Percentiles rank a stretch among this genome's conserved stretches.
Conservation (phyloP, 2,113 vertebrate species). For the Dascyllus trimaculatus region DNA sequence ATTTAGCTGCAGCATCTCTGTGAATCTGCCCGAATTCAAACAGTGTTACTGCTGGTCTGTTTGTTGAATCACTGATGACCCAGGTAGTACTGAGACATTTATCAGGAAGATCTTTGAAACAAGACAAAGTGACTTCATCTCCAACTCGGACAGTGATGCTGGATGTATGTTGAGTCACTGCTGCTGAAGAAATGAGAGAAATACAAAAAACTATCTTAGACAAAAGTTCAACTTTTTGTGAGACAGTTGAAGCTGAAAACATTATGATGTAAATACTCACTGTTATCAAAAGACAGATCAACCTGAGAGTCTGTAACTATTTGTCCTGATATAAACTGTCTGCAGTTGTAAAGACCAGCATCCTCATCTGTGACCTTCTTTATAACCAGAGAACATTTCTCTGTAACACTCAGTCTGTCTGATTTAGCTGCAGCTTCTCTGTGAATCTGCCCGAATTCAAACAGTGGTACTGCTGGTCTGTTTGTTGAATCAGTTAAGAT, state of each 20-base stretch:
- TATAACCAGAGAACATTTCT: too few relatives aligned
- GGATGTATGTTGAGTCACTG: too few relatives aligned
- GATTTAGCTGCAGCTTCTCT: not conserved
- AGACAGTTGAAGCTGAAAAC: too few relatives aligned
- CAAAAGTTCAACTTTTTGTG: too few relatives aligned
- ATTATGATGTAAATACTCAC: too few relatives aligned
- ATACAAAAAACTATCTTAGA: too few relatives aligned
- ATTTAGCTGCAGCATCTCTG: not conserved
- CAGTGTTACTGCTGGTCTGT: accelerated
- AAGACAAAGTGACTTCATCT: slow-evolving; percentile 15
- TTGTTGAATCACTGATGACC: accelerated
- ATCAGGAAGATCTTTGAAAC: not conserved
- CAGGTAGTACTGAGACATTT: not conserved
- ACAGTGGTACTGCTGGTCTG: accelerated
- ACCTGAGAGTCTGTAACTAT: too few relatives aligned
- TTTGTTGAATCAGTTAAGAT: accelerated
- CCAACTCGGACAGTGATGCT: too few relatives aligned
- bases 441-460: not conserved
- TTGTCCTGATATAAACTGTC: not conserved
- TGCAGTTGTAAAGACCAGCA: not conserved
- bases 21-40: not conserved
- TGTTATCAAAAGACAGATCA: not conserved
- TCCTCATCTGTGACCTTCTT: not conserved
- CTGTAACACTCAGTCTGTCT: not conserved
- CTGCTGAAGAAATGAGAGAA: too few relatives aligned